Evolutionary conservation across 2,113 vertebrate genomes (phyloP), one percentile per base, ranked within the genome.

Genomic region (Benitochromis conjunctus): DNA sequence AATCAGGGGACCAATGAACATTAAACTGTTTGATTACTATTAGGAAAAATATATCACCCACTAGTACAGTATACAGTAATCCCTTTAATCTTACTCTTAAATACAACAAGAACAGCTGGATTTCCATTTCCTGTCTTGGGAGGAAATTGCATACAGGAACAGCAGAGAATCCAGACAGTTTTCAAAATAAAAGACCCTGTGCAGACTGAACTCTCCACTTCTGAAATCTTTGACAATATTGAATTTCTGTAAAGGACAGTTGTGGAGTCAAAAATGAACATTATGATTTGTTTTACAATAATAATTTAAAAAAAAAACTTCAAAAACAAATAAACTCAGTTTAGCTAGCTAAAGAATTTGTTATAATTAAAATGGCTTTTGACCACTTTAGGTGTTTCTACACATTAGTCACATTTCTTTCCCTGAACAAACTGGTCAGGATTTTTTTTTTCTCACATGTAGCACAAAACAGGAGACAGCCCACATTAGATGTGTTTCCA

Each of bases 391-490:
- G 13, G 5, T 48, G 46, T 48, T 48, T 48, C 6, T 14, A 48
- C 46, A 13, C 0, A 1, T 71, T 46, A 18, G 3, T 71, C 38
- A 46, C 21, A 46, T 26, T 71, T 26, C 64, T 26, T 26, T 10
- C 38, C 0, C 64, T 0, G 12, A n/a, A 46, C 38, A 71, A 71
- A 1, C 38, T 16, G 38, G 0, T 43, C 38, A 24, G 38, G 21
- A 71, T 71, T 71, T 26, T 13, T 10, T 26, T 46, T 71, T 71
- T 46, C 38, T 46, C 2, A 43, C n/a, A 69, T 69, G 9, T 62
- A 14, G n/a, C 36, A 24, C 64, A 69, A 43, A 69, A 43, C 64
- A 6, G 8, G 2, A 69, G 1, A 69, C 38, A 16, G 64, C 1
- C 0, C 36, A 41, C 62, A 41, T 41, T 41, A 41, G 7, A 14